These are phyloP conservation scores for Enteromius viviparus DNA, from an alignment of 2,797 vertebrate genomes.

Conservation along the genomic window DNA sequence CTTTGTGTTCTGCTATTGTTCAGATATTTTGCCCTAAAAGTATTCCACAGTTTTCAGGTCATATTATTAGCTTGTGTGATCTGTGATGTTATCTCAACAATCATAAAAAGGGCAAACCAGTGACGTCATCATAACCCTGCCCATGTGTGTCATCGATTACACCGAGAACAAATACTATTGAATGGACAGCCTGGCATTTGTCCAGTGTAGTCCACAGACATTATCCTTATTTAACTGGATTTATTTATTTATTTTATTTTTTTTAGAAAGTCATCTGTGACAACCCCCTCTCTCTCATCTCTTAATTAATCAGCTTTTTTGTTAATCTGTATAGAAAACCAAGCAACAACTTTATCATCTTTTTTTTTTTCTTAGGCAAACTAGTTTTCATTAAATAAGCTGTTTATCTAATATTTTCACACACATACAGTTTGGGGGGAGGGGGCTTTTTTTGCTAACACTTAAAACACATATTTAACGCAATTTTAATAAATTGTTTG, in stretches of 20 bases:
- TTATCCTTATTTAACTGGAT: neutral
- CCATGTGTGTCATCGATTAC: slow-evolving; percentile 1
- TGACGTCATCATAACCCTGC: neutral
- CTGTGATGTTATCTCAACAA: neutral
- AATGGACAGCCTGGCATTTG: neutral
- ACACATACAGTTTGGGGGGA: neutral
- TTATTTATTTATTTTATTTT: neutral
- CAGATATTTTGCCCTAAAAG: neutral
- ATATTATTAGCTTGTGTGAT: neutral
- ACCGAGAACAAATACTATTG: neutral
- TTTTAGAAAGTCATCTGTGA: neutral
- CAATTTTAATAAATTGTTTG: neutral
- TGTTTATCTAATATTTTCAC: neutral
- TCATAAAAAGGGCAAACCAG: slow-evolving; percentile 2
- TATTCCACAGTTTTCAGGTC: neutral
- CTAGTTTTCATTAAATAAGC: neutral
- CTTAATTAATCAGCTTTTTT: slow-evolving; percentile 7
- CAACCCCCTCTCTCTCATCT: neutral
- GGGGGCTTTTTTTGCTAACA: neutral
- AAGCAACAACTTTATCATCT: slow-evolving; percentile 5
- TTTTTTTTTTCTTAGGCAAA: neutral
- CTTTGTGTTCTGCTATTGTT: neutral
- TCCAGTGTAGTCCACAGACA: neutral
- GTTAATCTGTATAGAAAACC: neutral
- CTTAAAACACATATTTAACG: neutral